These are phyloP conservation scores for Asobara japonica DNA, from an alignment of 1,140 invertebrate species.

Conservation along the genomic window DNA sequence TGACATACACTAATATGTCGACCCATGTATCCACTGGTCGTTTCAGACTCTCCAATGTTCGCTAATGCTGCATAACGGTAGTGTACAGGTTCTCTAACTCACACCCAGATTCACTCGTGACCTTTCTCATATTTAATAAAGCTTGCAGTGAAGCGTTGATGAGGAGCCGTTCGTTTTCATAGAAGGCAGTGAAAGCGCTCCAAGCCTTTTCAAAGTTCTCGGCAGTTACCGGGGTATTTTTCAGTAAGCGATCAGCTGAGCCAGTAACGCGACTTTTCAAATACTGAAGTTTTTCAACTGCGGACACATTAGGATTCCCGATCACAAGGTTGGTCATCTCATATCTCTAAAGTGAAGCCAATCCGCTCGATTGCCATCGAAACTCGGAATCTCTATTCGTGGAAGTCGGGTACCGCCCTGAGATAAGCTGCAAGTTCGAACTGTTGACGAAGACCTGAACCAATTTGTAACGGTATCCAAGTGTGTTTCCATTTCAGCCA, in stretches of 20 bases:
- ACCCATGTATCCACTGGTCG: constrained; percentile 32
- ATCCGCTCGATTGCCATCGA: constrained; percentile 21
- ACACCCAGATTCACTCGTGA: constrained; percentile 26
- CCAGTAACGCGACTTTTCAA: constrained; percentile 30
- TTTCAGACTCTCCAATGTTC: constrained; percentile 27
- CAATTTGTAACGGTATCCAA: too few species aligned
- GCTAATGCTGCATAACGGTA: constrained; percentile 22
- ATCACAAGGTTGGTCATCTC: constrained; percentile 33
- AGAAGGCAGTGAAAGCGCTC: constrained; percentile 19
- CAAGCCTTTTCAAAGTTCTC: constrained; percentile 37
- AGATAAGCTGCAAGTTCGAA: neutral
- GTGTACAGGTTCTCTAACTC: constrained; percentile 36
- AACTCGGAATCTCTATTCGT: constrained; percentile 26
- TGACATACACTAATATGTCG: constrained; percentile 28
- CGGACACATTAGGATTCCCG: constrained; percentile 5
- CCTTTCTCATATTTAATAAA: constrained; percentile 20
- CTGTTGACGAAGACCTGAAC: too few species aligned
- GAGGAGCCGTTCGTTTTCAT: constrained; percentile 36
- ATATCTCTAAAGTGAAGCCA: constrained; percentile 35
- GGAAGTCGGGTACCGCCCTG: constrained; percentile 12
- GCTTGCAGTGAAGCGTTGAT: constrained; percentile 28
- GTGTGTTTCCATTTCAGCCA: too few species aligned
- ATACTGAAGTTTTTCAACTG: constrained; percentile 38
- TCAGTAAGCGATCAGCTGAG: constrained; percentile 26
- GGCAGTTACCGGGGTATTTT: constrained; percentile 31